A percentile compares a stretch with the other conserved stretches of the same genome.
These are phyloP conservation scores for Trachymyrmex septentrionalis DNA, from an alignment of 1,140 invertebrate genomes.

Conservation along the genomic window DNA sequence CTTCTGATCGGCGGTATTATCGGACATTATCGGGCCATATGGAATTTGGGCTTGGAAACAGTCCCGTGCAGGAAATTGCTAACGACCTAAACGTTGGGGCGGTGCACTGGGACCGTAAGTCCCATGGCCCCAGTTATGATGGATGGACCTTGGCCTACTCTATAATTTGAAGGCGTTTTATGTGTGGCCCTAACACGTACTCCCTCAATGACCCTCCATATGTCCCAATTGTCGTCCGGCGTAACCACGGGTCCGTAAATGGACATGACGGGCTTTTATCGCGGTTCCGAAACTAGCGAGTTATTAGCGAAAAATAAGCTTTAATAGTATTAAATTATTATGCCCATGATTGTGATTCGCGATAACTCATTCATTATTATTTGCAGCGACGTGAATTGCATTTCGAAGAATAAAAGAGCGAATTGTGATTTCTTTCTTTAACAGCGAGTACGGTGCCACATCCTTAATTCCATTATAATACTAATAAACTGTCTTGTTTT, in stretches of 20 bases:
- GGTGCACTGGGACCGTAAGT: conserved; percentile 79
- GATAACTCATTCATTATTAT: conserved; percentile 26
- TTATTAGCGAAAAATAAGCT: conserved; percentile 43
- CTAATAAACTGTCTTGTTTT: neutral
- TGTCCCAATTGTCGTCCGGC: conserved; percentile 69
- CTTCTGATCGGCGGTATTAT: conserved; percentile 76
- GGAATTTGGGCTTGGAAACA: conserved; percentile 85
- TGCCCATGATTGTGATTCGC: neutral
- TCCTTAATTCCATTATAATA: neutral
- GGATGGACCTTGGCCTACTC: conserved; percentile 83
- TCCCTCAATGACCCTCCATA: conserved; percentile 68
- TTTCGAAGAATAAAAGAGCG: neutral
- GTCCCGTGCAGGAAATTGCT: conserved; percentile 86
- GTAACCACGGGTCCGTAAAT: conserved; percentile 38
- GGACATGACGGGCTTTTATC: conserved; percentile 44
- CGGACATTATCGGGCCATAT: conserved; percentile 84
- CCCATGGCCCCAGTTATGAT: conserved; percentile 80
- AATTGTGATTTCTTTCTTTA: neutral
- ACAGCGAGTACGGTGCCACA: neutral
- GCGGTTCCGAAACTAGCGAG: conserved; percentile 41
- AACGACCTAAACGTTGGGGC: conserved; percentile 86
- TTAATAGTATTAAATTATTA: conserved; percentile 55
- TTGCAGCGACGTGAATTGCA: neutral
- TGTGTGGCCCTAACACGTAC: conserved; percentile 83
- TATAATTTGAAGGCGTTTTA: conserved; percentile 86